These are phyloP conservation scores for Protobothrops flavoviridis DNA, from an alignment of 2,113 vertebrate genomes.

Conservation along the genomic window DNA sequence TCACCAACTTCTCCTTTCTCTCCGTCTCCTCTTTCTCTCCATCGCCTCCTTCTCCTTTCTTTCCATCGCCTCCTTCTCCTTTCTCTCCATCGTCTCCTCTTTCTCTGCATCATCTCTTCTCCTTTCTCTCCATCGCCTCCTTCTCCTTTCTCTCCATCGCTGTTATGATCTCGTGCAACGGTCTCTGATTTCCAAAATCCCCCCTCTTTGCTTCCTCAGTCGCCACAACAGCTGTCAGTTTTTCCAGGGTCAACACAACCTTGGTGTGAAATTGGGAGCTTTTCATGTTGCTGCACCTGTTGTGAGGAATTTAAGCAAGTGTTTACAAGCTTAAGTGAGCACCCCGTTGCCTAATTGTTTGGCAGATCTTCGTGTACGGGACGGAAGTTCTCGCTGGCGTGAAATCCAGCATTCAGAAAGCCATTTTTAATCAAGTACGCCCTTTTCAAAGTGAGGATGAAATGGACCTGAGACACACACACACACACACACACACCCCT, in stretches of 20 bases:
- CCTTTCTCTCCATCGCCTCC: too few species aligned
- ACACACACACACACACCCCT: too few species aligned
- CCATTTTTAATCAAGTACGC: constrained; percentile 50
- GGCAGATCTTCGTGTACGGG: neutral
- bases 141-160: too few species aligned
- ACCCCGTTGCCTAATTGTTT: rapidly evolving
- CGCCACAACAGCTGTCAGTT: neutral
- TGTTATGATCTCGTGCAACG: neutral
- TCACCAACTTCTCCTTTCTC: too few species aligned
- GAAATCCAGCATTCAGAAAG: neutral
- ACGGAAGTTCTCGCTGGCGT: neutral
- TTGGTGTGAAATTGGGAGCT: neutral
- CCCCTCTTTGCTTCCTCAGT: neutral
- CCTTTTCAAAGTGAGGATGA: neutral
- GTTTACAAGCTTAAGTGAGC: neutral
- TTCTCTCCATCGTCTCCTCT: too few species aligned
- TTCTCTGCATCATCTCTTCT: too few species aligned
- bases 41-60: too few species aligned
- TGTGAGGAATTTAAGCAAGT: constrained; percentile 4
- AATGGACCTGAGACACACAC: too few species aligned
- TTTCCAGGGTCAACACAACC: constrained; percentile 11
- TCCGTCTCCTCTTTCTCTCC: too few species aligned
- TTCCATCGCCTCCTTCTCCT: neutral
- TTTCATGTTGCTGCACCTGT: neutral
- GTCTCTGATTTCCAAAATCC: constrained; percentile 22